These are phyloP conservation scores for Sebastes oblongus DNA, from an alignment of 2,797 vertebrate genomes.

Conservation along the genomic window DNA sequence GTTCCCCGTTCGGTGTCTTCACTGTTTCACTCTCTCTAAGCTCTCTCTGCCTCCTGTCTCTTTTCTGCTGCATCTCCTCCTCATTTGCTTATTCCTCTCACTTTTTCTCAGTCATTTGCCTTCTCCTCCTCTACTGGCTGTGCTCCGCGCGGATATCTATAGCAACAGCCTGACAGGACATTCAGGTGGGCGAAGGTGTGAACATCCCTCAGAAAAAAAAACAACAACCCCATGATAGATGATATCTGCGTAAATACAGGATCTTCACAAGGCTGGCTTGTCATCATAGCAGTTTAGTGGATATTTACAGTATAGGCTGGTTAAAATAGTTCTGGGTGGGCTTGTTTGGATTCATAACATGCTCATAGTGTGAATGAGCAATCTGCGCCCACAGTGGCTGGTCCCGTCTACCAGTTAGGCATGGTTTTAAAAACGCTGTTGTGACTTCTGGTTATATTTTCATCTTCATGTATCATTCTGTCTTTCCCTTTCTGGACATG, in stretches of 20 bases:
- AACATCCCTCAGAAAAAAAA: conserved; percentile 60
- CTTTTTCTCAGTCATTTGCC: conserved; percentile 40
- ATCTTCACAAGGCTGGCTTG: conserved; percentile 22
- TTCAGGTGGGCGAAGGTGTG: conserved; percentile 77
- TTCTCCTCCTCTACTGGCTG: conserved; percentile 43
- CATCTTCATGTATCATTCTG: neutral
- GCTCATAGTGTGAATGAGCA: conserved; percentile 29
- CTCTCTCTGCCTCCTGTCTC: conserved; percentile 32
- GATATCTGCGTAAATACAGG: conserved; percentile 23
- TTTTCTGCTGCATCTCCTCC: conserved; percentile 33
- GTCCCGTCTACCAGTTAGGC: neutral
- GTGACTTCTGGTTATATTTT: neutral
- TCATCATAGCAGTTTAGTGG: conserved; percentile 20
- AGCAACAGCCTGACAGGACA: conserved; percentile 80
- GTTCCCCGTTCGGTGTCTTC: conserved; percentile 42
- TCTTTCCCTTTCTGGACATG: neutral
- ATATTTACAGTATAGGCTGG: conserved; percentile 23
- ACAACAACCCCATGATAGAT: conserved; percentile 16
- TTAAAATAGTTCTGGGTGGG: conserved; percentile 47
- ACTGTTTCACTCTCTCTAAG: conserved; percentile 28
- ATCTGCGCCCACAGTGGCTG: conserved; percentile 9
- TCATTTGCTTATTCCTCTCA: conserved; percentile 59
- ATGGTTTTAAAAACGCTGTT: conserved; percentile 4
- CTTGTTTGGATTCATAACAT: conserved; percentile 20
- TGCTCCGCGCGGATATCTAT: conserved; percentile 75